Evolutionary conservation across 1,140 invertebrate genomes (phyloP), one percentile per base, ranked within the genome.

Genomic region (Listronotus oregonensis): DNA sequence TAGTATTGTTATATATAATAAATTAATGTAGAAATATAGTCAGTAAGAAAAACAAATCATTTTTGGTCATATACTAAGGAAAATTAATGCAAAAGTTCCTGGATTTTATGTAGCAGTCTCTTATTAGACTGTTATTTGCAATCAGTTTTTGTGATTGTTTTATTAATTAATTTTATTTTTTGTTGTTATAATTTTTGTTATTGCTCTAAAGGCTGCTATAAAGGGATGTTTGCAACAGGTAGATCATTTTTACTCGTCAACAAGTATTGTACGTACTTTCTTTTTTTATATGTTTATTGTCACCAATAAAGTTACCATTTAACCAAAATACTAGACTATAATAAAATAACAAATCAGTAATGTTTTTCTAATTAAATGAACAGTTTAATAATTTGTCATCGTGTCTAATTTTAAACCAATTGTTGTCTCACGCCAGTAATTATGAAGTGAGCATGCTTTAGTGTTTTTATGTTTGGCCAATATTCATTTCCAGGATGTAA

Each of bases 1-100:
- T 27, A 32, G 61, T 70, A 72, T 78, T 79, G 79, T 81, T 76
- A 73, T 72, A 77, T 49, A 42, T 75, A 78, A 75, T 76, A 74
- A 79, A 78, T 77, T 77, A 78, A 80, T 76, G 77, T 81, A 80
- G 79, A 68, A 77, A 73, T 39, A 39, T 81, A 81, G 75, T 67
- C 64, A 76, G 73, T 69, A 77, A 72, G 68, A 67, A 32, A 32
- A 32, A 32, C 12, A 54, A 54, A 39, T 11, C 9, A 14, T 18
- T 47, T 47, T 54, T 27, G 50, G 50, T 54, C 27, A 54, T 34
- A 39, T 14, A 18, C 21, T 3, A 18, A 50, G 17, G 3, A 32
- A 54, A 32, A 27, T n/a, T 14, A 54, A 8, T 54, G 50, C 50
- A 54, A 50, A 50, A 54, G 50, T 54, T 54, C 50, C 50, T 54